Evolutionary conservation across 2,888 invertebrate species (phyloP).

Genomic region (Chesias legatella): DNA sequence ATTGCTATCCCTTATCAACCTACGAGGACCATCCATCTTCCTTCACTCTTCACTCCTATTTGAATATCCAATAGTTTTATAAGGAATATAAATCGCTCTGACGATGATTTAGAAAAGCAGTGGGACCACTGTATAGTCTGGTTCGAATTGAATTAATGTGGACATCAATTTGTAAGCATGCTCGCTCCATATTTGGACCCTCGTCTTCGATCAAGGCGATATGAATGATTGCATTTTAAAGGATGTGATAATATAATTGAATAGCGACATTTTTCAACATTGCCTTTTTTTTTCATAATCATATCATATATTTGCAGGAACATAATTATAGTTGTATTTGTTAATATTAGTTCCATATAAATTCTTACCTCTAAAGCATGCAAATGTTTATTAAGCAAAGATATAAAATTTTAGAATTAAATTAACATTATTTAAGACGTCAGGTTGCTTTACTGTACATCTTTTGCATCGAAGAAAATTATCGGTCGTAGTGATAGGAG

Average conservation of each 20-base stretch:
- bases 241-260: too few species aligned
- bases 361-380: too few species aligned
- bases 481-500: slow-evolving; percentile 3
- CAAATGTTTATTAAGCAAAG: too few species aligned
- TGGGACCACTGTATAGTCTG: slow-evolving; percentile 43
- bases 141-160: slow-evolving; percentile 65
- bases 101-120: slow-evolving; percentile 62
- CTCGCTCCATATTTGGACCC: slow-evolving; percentile 39
- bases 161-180: slow-evolving; percentile 50
- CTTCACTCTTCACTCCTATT: slow-evolving; percentile 49
- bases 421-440: too few species aligned
- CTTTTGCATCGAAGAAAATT: slow-evolving; percentile 1
- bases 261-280: too few species aligned
- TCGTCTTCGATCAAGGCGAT: slow-evolving; percentile 7
- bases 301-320: too few species aligned
- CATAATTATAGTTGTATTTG: too few species aligned
- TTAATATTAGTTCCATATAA: too few species aligned
- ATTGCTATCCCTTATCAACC: slow-evolving; percentile 64
- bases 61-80: slow-evolving; percentile 57
- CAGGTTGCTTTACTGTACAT: too few species aligned
- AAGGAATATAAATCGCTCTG: slow-evolving; percentile 50
- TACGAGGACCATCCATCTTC: slow-evolving; percentile 36
- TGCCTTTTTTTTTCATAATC: too few species aligned
- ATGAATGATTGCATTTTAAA: slow-evolving; percentile 7
- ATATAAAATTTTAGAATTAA: too few species aligned